phyloP scores from a whole-genome alignment of 2,797 vertebrate genomes.

The Myotis vivesi region DNA sequence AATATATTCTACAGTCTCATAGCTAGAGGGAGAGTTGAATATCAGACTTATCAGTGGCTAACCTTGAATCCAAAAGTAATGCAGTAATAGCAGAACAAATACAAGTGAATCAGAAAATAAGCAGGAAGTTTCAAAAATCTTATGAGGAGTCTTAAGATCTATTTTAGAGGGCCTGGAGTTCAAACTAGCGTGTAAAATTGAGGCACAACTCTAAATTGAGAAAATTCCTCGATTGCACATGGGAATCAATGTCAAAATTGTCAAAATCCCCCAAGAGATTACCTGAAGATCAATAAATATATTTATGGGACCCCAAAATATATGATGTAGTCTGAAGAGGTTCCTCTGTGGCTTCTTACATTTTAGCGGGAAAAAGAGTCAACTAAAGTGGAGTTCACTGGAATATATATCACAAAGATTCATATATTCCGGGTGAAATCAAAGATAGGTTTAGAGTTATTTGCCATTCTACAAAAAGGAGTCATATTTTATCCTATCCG shows the following conservation, averaged over 20 bases:
- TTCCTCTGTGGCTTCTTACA: slow-evolving; percentile 35
- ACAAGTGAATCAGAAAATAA: slow-evolving; percentile 68
- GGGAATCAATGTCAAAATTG: slow-evolving; percentile 60
- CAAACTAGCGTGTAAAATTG: slow-evolving; percentile 54
- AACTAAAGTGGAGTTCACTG: not conserved
- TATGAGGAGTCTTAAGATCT: slow-evolving; percentile 62
- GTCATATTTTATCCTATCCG: not conserved
- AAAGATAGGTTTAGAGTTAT: not conserved
- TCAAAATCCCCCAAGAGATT: slow-evolving; percentile 66
- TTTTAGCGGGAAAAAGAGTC: not conserved
- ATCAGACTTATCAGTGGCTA: not conserved
- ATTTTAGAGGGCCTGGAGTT: slow-evolving; percentile 66
- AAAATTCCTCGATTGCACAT: slow-evolving; percentile 45
- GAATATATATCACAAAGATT: not conserved
- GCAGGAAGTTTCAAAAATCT: slow-evolving; percentile 62
- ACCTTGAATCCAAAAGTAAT: slow-evolving; percentile 60
- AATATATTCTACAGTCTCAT: not conserved
- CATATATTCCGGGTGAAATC: not conserved
- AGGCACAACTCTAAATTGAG: slow-evolving; percentile 57
- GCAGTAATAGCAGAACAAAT: slow-evolving; percentile 66
- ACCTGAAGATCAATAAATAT: slow-evolving; percentile 58
- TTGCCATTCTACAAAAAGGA: slow-evolving; percentile 15
- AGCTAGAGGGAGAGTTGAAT: slow-evolving; percentile 9
- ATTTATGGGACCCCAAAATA: slow-evolving; percentile 49
- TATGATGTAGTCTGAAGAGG: slow-evolving; percentile 20